Percentiles rank a stretch among this genome's conserved stretches.
Conservation (phyloP, 2,797 vertebrate species). For the Holocentrus rufus region DNA sequence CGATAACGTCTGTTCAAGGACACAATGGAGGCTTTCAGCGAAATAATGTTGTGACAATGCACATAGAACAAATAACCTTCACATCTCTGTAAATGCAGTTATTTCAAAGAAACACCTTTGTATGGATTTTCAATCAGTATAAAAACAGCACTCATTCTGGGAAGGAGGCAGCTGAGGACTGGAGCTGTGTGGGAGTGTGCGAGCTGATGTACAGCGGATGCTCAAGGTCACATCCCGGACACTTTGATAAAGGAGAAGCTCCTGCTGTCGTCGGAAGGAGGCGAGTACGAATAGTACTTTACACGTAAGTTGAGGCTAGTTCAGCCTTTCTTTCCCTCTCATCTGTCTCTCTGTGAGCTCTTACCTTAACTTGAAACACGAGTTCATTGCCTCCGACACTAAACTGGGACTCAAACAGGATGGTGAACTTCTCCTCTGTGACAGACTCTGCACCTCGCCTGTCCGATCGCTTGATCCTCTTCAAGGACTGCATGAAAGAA, state of each 20-base stretch:
- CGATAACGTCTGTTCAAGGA: conserved; percentile 87
- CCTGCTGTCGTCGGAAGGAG: neutral
- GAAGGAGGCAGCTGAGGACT: neutral
- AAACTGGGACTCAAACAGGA: conserved; percentile 97
- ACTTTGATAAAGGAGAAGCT: neutral
- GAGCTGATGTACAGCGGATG: neutral
- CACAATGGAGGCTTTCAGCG: neutral
- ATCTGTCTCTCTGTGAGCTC: neutral
- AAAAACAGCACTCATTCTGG: neutral
- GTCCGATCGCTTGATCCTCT: conserved; percentile 96
- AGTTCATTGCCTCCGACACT: conserved; percentile 97
- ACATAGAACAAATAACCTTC: neutral
- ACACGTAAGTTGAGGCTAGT: neutral
- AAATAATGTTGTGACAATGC: neutral
- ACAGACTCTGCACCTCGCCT: conserved; percentile 95
- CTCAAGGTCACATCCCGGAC: neutral
- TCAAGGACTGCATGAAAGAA: conserved; percentile 86
- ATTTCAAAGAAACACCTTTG: neutral
- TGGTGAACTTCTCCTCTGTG: conserved; percentile 98
- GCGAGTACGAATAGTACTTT: neutral
- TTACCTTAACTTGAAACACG: conserved; percentile 97
- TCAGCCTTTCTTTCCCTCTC: neutral
- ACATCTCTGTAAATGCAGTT: neutral
- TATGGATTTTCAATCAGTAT: neutral
- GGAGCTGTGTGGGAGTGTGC: neutral